Evolutionary conservation across 1,140 invertebrate genomes (phyloP), one percentile per base, ranked within the genome.

Genomic region (Ceratina australensis): DNA sequence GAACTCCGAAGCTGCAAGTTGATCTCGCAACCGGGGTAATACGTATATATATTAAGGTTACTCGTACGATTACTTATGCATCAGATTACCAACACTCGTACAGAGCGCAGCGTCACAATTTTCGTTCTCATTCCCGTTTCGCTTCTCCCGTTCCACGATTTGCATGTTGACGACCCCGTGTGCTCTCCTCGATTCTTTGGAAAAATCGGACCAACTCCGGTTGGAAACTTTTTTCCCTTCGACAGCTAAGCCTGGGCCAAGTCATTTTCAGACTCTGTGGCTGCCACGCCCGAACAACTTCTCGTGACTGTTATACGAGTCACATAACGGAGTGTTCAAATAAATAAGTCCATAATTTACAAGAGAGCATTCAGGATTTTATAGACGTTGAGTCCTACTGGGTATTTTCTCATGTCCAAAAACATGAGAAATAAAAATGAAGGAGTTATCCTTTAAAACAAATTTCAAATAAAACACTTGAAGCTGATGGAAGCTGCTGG

Each of bases 91-190:
- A 42, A 42, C 33, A 42, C 18, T 2, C 3, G 33, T 15, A 20
- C 33, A 22, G 72, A 75, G 22, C 54, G 5, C 5, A 10, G 63
- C 33, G 63, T 73, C 42, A 26, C 54, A 67, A 67, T 75, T 75
- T 57, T 26, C 15, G 8, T 49, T 67, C 18, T 22, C 42, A 3
- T 49, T 67, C 42, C 16, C 72, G 64, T 75, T 75, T 59, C 24
- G 47, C n/a, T 67, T 75, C 63, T 10, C 22, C 26, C 52, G 64
- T 67, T 67, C 33, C 33, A 13, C 15, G 16, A 67, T 75, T 75
- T 75, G 64, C 72, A 75, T 59, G 64, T 59, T 52, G 54, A 75
- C 50, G 59, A 0, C 8, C 5, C 8, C 20, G 47, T 56, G 33
- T 33, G 18, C 18, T 16, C 24, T 47, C 16, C 50, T 2, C 50